phyloP scores from a whole-genome alignment of 37 sponge, comb jelly and placozoan species.

The Spongilla lacustris region DNA sequence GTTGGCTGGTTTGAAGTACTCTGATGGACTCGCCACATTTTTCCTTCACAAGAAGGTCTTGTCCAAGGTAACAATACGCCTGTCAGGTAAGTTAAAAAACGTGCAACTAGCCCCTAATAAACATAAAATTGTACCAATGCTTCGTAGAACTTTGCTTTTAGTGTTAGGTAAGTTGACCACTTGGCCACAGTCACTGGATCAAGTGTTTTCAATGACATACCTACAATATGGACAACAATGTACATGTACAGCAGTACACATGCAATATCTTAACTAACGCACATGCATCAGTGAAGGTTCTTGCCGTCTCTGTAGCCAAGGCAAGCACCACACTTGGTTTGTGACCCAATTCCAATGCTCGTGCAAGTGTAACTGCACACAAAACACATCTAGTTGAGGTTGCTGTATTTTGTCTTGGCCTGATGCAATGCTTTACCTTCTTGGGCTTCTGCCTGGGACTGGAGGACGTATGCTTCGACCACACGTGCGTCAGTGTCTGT shows the following conservation, averaged over 20 bases:
- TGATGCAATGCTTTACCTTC: constrained; percentile 57
- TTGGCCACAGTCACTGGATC: constrained; percentile 81
- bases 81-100: constrained; percentile 15
- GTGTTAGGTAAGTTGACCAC: constrained; percentile 83
- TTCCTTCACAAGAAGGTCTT: constrained; percentile 87
- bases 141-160: constrained; percentile 90
- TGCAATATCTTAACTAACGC: neutral
- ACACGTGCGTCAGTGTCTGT: constrained; percentile 83
- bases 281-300: constrained; percentile 82
- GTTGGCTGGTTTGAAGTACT: constrained; percentile 75
- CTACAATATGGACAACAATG: neutral
- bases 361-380: constrained; percentile 78
- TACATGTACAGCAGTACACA: neutral
- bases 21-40: constrained; percentile 97
- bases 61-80: constrained; percentile 94
- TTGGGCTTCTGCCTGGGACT: constrained; percentile 95
- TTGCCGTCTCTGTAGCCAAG: constrained; percentile 82
- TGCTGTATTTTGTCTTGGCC: neutral
- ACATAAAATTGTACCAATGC: constrained; percentile 26
- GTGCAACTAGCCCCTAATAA: neutral
- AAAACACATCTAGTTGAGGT: neutral
- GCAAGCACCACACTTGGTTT: constrained; percentile 87
- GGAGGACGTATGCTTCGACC: constrained; percentile 90
- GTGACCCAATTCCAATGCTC: constrained; percentile 96
- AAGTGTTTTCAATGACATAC: constrained; percentile 71